Conservation (phyloP, 2,888 invertebrate species). For the Agrilus biguttatus region DNA sequence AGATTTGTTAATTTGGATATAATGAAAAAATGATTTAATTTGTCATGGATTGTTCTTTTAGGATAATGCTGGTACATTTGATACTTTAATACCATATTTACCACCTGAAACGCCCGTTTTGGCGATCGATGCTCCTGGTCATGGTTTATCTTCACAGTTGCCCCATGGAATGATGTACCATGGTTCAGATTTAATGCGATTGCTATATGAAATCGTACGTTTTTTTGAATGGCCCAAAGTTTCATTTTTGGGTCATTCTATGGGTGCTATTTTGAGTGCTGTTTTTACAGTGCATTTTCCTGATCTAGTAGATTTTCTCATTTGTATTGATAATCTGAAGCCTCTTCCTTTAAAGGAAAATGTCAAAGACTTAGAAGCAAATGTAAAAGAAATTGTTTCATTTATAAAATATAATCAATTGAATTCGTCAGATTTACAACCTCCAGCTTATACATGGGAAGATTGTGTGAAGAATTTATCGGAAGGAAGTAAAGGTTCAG, state of each 20-base stretch:
- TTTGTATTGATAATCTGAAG: conserved; percentile 40
- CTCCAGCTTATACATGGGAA: conserved; percentile 44
- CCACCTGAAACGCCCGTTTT: conserved; percentile 33
- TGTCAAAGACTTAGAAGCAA: conserved; percentile 30
- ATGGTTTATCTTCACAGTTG: conserved; percentile 54
- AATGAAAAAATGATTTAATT: neutral
- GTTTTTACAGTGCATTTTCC: conserved; percentile 47
- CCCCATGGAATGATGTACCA: conserved; percentile 43
- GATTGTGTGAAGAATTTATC: conserved; percentile 41
- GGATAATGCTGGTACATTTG: conserved; percentile 68
- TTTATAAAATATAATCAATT: conserved; percentile 30
- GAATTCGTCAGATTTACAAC: conserved; percentile 27
- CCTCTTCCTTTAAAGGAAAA: conserved; percentile 15
- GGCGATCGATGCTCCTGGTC: conserved; percentile 54
- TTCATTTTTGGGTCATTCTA: conserved; percentile 52
- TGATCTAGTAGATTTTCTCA: conserved; percentile 40
- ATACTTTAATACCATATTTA: conserved; percentile 50
- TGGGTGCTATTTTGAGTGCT: conserved; percentile 47
- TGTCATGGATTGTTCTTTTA: conserved; percentile 13
- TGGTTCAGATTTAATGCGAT: conserved; percentile 28
- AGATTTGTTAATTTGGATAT: no score
- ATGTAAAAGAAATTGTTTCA: conserved; percentile 31
- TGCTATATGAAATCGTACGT: conserved; percentile 41
- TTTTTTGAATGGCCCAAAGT: conserved; percentile 55
- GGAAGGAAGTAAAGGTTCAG: conserved; percentile 37